Evolutionary conservation across 2,113 vertebrate genomes (phyloP), one percentile per base, ranked within the genome.

Genomic region (Ancistrus triradiatus): DNA sequence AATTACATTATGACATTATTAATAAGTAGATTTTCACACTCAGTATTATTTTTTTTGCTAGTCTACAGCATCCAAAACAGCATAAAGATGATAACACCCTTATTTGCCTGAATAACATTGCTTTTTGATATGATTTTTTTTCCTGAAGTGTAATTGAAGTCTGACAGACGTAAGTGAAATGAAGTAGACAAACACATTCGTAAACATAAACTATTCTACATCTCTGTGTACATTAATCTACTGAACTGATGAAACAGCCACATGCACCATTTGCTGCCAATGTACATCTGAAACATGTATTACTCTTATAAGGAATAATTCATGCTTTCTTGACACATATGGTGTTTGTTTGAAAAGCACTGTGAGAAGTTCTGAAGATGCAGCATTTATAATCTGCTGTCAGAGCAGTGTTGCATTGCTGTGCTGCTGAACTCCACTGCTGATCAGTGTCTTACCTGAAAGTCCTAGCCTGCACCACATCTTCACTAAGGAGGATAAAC

Each of bases 361-460:
- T 27, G 19, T 27, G 52, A 37, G 43, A 57, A 38, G 33, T 31
- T 38, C 31, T 50, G 22, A 58, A 38, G 31, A 49, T 11, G 49
- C 5, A 3, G 10, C 8, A 3, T 24, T 6, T 33, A 55, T 65
- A 35, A 55, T 47, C 46, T 33, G 6, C 21, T 56, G 28, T 56
- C 51, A 37, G 51, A 38, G 63, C 31, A 37, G 42, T 19, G n/a
- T 63, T 37, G 48, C 22, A 31, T 35, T 47, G 46, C 10, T 6
- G 8, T 50, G 22, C 31, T 61, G 49, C 43, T 40, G 37, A 50
- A 56, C 37, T 47, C 7, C 21, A 51, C 24, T 31, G 48, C 18
- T 60, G 55, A 65, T 70, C 62, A 70, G 40, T 19, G 53, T 66
- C 53, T 27, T 47, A 58, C 49, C 53, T 46, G 42, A 63, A 51